These are phyloP conservation scores for Sinelater perroti DNA, from an alignment of 2,888 invertebrate species.

Conservation along the genomic window DNA sequence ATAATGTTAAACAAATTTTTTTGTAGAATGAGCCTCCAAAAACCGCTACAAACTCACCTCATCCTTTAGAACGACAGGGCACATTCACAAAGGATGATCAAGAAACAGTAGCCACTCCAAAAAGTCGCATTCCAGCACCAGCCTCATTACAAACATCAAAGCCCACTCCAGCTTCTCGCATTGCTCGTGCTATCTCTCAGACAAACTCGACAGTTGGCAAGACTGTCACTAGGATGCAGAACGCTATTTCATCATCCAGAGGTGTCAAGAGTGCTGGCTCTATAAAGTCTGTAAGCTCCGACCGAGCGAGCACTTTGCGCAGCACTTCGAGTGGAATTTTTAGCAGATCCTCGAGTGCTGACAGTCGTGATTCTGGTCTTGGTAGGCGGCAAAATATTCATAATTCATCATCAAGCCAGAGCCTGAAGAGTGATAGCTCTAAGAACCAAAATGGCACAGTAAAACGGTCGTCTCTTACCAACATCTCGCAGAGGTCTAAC, in stretches of 20 bases:
- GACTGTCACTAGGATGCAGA: conserved; percentile 56
- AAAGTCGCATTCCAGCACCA: conserved; percentile 42
- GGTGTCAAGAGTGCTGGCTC: conserved; percentile 33
- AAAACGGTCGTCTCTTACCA: conserved; percentile 44
- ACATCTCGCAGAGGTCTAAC: conserved; percentile 61
- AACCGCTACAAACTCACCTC: conserved; percentile 44
- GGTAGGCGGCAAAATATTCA: conserved; percentile 55
- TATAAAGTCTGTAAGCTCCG: conserved; percentile 52
- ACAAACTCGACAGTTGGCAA: conserved; percentile 53
- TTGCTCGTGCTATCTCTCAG: conserved; percentile 55
- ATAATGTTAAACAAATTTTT: too few relatives aligned
- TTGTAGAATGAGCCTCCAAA: conserved; percentile 24
- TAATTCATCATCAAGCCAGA: conserved; percentile 66
- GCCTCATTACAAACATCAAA: conserved; percentile 49
- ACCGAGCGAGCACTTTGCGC: conserved; percentile 44
- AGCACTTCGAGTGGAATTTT: conserved; percentile 45
- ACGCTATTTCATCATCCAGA: conserved; percentile 56
- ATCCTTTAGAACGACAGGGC: conserved; percentile 81
- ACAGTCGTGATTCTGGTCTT: conserved; percentile 52
- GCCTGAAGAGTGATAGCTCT: conserved; percentile 62
- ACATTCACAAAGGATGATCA: conserved; percentile 90
- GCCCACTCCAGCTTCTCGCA: conserved; percentile 49
- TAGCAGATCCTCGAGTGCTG: conserved; percentile 58
- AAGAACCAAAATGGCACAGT: conserved; percentile 36
- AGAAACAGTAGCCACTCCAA: conserved; percentile 54